A percentile compares a stretch with the other conserved stretches of the same genome.
phyloP scores from a whole-genome alignment of 1,140 invertebrate genomes.

The Anastrepha obliqua region DNA sequence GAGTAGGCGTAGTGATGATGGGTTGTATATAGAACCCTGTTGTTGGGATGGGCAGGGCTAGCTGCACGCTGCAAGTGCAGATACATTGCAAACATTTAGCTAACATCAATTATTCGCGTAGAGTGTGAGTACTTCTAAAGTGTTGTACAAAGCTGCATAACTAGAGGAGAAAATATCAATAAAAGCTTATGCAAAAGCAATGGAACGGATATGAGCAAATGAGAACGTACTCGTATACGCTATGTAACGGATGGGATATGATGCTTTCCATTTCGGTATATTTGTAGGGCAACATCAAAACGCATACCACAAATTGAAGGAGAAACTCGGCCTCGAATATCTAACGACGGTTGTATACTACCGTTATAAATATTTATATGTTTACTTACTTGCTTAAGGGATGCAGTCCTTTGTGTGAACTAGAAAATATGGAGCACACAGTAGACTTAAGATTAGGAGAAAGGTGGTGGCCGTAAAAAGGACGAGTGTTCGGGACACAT shows the following conservation, averaged over 20 bases:
- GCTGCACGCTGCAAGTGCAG: slow-evolving; percentile 4
- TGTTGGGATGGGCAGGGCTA: not conserved
- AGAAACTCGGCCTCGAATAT: too few species aligned
- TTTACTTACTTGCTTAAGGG: too few species aligned
- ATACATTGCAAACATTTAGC: not conserved
- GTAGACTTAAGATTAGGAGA: too few species aligned
- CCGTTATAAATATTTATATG: too few species aligned
- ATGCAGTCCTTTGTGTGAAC: too few species aligned
- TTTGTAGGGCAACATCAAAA: too few species aligned
- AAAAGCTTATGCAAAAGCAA: slow-evolving; percentile 26
- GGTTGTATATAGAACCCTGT: not conserved
- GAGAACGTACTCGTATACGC: not conserved
- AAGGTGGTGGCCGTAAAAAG: too few species aligned
- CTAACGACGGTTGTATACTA: too few species aligned
- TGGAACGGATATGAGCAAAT: not conserved
- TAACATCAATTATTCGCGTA: not conserved
- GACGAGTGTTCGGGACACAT: too few species aligned
- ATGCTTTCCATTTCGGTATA: too few species aligned
- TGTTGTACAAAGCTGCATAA: not conserved
- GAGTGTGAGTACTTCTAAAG: not conserved
- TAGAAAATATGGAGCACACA: too few species aligned
- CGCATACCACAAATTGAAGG: too few species aligned
- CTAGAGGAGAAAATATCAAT: not conserved
- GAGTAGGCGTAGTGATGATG: not conserved
- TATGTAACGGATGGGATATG: not conserved